Base-by-base conservation (phyloP, 1,140 invertebrate species). In the Euura saliciscinereae region DNA sequence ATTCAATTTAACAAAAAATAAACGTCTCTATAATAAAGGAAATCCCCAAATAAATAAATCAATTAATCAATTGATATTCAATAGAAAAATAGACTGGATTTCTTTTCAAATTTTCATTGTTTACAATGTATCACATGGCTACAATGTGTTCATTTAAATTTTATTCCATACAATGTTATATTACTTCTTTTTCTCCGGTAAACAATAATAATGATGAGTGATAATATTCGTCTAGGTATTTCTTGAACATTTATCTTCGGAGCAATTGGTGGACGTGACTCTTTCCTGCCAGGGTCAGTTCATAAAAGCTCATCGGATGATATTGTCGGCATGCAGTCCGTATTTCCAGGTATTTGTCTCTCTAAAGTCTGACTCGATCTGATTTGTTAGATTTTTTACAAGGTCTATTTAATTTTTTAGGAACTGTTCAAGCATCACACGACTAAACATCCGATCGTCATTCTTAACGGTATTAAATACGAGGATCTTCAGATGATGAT, bases 181-280 rank as follows among this genome's bases (percentile, higher is more conserved):
- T 28, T 28, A 28, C 28, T 28, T 28, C 28, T 28, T 28, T 28
- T 28, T 28, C 28, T 28, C 28, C 28, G 28, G 28, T 45, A 73
- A 42, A 46, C 43, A 11, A 73, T 66, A 28, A 28, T 28, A 28
- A 1, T 28, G 28, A 43, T 45, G 66, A 44, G n/a, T 13, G 43
- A 42, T 72, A 2, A 42, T 65, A 78, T 73, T 76, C 51, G 10
- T 86, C 65, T 75, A 86, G 80, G 87, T 90, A n/a, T 89, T 91
- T 77, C 77, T 83, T 13, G 87, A 90, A 75, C 85, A 91, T 68
- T 84, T 89, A 46, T 83, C 82, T 65, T 81, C 80, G 68, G 89
- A 90, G 79, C 76, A 79, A 71, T 78, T 91, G 45, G 89, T 90
- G 13, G 90, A 91, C 83, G 90, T 91, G n/a, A 91, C 90, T 8